Base-by-base conservation (phyloP, 1,140 invertebrate species). In the Ectropis grisescens region DNA sequence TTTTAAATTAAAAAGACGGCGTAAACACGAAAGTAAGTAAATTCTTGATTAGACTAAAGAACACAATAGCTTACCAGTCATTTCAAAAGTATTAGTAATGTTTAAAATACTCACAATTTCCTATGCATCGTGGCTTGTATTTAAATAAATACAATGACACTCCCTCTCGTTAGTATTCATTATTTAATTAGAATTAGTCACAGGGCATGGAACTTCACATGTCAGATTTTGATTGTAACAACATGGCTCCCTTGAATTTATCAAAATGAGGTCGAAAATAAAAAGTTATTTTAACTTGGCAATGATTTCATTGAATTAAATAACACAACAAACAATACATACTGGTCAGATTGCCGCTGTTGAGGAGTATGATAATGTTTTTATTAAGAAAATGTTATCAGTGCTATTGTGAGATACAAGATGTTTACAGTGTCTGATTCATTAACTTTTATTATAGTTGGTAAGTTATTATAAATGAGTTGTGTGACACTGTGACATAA, bases 301-400 rank as follows among this genome's bases (percentile, higher is more conserved):
- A 29, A 36, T 30, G 7, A 32, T 11, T 28, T 22, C n/a, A 7
- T 28, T 28, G 13, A 19, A 33, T n/a, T 15, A 13, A 33, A 13
- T 7, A 43, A 34, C 19, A 27, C 16, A 32, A 34, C 11, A 26
- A 37, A 31, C 22, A 8, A 19, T 19, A 19, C 16, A 19, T 19
- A 22, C 4, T 22, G 19, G 19, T 4, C 19, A 22, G 19, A 22
- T 9, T 22, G 19, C 9, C 4, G 9, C 19, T 22, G 4, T 4
- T 22, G 4, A 5, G 4, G 19, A 5, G 15, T 24, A 19, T 38
- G 47, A 45, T 50, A 55, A 62, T 68, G 57, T 70, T 68, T 67
- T 68, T 64, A 64, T 57, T 59, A 64, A 64, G 55, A 66, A 57
- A 10, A 26, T 52, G 41, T 68, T 74, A 74, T 74, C 64, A 64